phyloP scores from a whole-genome alignment of 2,888 invertebrate species.

The Achlya flavicornis region DNA sequence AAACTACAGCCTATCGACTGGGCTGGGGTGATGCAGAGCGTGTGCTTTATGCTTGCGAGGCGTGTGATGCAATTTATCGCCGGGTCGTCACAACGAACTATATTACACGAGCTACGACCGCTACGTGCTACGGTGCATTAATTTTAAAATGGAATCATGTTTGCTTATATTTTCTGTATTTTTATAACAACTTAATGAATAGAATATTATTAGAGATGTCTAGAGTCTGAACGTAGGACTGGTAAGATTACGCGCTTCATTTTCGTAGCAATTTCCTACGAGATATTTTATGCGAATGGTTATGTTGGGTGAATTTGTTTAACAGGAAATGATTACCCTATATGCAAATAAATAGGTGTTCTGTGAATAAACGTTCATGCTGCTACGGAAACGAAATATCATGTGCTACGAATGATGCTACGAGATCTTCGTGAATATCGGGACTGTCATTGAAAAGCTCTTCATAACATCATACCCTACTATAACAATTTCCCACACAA shows the following conservation, averaged over 20 bases:
- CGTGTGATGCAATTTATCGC: slow-evolving; percentile 66
- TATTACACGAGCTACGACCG: slow-evolving; percentile 24
- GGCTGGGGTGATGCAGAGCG: slow-evolving; percentile 25
- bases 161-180: not conserved
- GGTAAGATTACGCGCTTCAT: not conserved
- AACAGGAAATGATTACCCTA: not conserved
- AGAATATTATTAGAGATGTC: no score
- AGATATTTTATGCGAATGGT: not conserved
- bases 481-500: no score
- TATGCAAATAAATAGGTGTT: not conserved
- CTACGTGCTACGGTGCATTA: not conserved
- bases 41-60: slow-evolving; percentile 35
- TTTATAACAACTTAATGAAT: not conserved
- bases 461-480: no score
- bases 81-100: slow-evolving; percentile 42
- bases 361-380: not conserved
- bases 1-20: no score
- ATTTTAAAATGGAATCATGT: not conserved
- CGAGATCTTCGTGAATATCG: not conserved
- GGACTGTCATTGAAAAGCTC: no score
- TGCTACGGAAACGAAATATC: not conserved
- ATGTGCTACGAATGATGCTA: not conserved
- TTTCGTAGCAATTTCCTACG: not conserved
- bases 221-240: not conserved
- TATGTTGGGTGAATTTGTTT: not conserved